Evolutionary conservation across 1,140 invertebrate species (phyloP), one percentile per base, ranked within the genome.

Genomic region (Danaus plexippus): DNA sequence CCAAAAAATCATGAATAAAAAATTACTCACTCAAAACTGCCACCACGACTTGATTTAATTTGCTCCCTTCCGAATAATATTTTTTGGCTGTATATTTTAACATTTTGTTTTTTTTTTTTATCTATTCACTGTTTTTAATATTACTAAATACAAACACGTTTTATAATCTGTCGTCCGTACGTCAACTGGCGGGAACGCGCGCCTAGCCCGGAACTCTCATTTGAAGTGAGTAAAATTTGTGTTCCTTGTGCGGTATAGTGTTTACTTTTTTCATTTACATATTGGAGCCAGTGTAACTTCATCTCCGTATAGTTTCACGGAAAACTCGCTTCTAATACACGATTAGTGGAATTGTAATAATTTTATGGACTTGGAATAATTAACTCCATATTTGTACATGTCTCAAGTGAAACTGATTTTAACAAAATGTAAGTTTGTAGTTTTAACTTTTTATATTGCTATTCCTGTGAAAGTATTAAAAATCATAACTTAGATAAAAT

Each of bases 51-150:
- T 82, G 81, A 55, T 85, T 71, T 44, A 85, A 51, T 57, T 80
- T 85, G 52, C 81, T 82, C 51, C 79, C 81, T 58, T 85, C 75
- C 1, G 77, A 72, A 67, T 67, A 85, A 73, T 85, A 85, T 61
- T 80, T 82, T 71, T 81, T 85, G 69, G 81, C 80, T 54, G 76
- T 81, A 48, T 81, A 77, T 57, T 85, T 80, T 43, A 85, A 75
- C 81, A 85, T 85, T 75, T 71, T 78, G 46, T 44, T 13, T 52
- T 49, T 18, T 52, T 55, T 18, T 53, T 22, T 40, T 46, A n/a
- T n/a, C 44, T 41, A 52, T 22, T 60, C 47, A 49, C 52, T 43
- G 53, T 8, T 32, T 32, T 32, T 32, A 32, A 32, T 32, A 32
- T 32, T 32, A 32, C 22, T 47, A 51, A 67, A 61, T 51, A 64